Conservation (phyloP, 1,140 invertebrate genomes). For the Scaptomyza hsui region DNA sequence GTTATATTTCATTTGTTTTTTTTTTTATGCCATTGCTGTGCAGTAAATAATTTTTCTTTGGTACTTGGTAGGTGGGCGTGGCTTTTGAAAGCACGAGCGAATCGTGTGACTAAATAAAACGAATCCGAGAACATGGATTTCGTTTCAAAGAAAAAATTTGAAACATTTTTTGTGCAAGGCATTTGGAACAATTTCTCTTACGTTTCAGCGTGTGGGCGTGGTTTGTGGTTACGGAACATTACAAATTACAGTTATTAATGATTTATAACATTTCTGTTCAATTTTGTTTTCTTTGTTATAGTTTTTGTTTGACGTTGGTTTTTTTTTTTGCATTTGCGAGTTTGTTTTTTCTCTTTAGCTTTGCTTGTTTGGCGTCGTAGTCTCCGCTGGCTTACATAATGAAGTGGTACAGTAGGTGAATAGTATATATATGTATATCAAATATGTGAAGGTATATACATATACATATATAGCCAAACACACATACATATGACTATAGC, state of each 20-base stretch:
- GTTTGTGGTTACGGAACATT: conserved; percentile 60
- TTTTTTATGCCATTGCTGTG: conserved; percentile 4
- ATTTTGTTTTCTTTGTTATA: conserved; percentile 53
- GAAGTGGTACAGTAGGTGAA: conserved; percentile 78
- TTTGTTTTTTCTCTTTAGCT: conserved; percentile 42
- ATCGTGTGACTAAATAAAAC: conserved; percentile 34
- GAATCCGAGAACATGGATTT: conserved; percentile 29
- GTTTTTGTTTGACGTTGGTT: conserved; percentile 35
- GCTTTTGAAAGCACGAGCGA: conserved; percentile 3
- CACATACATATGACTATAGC: conserved; percentile 47
- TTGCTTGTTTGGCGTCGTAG: conserved; percentile 53
- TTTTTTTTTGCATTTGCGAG: conserved; percentile 41
- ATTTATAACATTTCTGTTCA: conserved; percentile 77
- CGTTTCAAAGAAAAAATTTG: conserved; percentile 36
- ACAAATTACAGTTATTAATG: conserved; percentile 63
- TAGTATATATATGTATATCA: conserved; percentile 59
- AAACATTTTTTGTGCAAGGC: conserved; percentile 20
- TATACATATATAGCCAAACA: conserved; percentile 34
- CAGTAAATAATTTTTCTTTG: not conserved
- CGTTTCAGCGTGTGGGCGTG: conserved; percentile 55
- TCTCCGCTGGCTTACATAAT: conserved; percentile 75
- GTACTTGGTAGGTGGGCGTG: conserved; percentile 26
- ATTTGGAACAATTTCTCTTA: conserved; percentile 44
- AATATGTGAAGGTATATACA: conserved; percentile 44
- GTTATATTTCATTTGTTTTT: conserved; percentile 9